Base-by-base conservation (phyloP, 2,888 invertebrate species). In the Noctua fimbriata region DNA sequence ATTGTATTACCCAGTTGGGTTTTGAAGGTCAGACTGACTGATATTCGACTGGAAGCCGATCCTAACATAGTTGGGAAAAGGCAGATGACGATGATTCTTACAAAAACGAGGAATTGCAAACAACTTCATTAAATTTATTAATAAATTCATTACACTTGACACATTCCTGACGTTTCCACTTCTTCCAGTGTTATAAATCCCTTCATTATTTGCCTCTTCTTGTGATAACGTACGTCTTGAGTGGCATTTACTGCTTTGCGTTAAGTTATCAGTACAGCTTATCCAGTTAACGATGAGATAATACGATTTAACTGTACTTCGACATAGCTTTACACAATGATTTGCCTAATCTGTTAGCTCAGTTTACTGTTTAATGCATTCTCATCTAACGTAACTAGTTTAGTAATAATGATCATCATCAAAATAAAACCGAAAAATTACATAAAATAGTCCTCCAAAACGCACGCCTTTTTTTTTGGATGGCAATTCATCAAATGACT, bases 351-450 rank as follows among this genome's bases (percentile, higher is more conserved):
- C 47, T 76, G 1, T 32, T 58, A 7, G 55, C 69, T 63, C 90
- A 98, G 98, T 97, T 97, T 18, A 98, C 94, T 12, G 98, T 55
- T 55, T 21, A 66, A 71, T 65, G 58, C 18, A 44, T 60, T 72
- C 36, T 55, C n/a, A 67, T 63, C 16, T 6, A 41, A 24, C 21
- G 36, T 82, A 24, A 55, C n/a, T 24, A 41, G n/a, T 21, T 55
- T 60, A 10, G 24, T 49, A 36, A 55, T 32, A 32, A 32, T 21
- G 21, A 21, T 60, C 28, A 16, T 10, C 6, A 63, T 63, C 1
- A 9, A 63, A 32, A 32, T 9, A 32, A 9, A 18, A 60, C 16
- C 18, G 3, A 18, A 32, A 60, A 18, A 32, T 12, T 60, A 16
- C 18, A 9, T 60, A 0, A 58, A 12, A 58, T n/a, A 58, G 58